A percentile compares a stretch with the other conserved stretches of the same genome.
Conservation (phyloP, 2,888 invertebrate genomes). For the Biston betularia region DNA sequence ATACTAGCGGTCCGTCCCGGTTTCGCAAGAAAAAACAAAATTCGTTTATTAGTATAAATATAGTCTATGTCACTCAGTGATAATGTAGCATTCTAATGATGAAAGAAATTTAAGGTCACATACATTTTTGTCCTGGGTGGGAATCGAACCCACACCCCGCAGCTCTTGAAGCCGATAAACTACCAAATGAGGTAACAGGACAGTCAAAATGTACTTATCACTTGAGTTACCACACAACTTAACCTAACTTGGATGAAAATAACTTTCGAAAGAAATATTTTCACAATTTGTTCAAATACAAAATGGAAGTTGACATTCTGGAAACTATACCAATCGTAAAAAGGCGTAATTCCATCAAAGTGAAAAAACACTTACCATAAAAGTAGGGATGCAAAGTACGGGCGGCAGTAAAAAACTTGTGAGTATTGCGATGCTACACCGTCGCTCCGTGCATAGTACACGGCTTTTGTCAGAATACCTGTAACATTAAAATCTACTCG, state of each 20-base stretch:
- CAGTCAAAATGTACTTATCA: not conserved
- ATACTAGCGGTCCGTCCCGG: too few relatives aligned
- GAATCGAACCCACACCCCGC: too few relatives aligned
- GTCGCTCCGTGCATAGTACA: conserved; percentile 90
- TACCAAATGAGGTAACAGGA: too few relatives aligned
- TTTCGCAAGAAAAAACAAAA: too few relatives aligned
- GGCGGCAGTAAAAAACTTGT: conserved; percentile 92
- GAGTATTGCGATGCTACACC: conserved; percentile 92
- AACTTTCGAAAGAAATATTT: not conserved
- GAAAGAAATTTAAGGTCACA: too few relatives aligned
- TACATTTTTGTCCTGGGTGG: too few relatives aligned
- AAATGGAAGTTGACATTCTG: not conserved
- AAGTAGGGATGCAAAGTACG: conserved; percentile 94
- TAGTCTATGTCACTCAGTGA: too few relatives aligned
- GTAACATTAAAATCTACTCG: conserved; percentile 50
- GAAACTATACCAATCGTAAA: conserved; percentile 11
- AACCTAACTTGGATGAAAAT: not conserved
- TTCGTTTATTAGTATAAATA: too few relatives aligned
- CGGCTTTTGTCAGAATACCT: conserved; percentile 92
- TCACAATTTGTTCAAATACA: conserved; percentile 4
- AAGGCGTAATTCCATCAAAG: conserved; percentile 24
- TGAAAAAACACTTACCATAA: conserved; percentile 82
- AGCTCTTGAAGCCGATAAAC: too few relatives aligned
- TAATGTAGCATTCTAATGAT: too few relatives aligned
- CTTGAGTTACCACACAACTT: not conserved